Base-by-base conservation (phyloP, 2,888 invertebrate species). In the Drosophila leonis region DNA sequence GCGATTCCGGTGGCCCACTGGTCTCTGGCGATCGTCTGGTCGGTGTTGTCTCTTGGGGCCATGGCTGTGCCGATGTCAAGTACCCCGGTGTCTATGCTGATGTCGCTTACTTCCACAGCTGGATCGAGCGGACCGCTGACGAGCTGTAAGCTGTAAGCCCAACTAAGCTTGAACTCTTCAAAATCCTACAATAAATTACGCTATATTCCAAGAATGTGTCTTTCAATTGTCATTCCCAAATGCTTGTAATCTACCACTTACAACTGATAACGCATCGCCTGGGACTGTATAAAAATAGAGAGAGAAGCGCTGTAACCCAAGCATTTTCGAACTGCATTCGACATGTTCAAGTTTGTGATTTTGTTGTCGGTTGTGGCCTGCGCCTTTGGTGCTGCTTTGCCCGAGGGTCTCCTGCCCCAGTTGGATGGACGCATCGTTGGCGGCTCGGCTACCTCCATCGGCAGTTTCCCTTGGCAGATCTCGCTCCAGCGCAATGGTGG, bases 341-440 rank as follows among this genome's bases (percentile, higher is more conserved):
- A 78, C 27, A 90, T 90, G 90, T 80, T 90, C 46, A 90, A 86
- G 77, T 70, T 88, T 44, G 80, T 82, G 64, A 85, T 87, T 48
- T 74, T 90, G 51, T 75, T 82, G 63, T 78, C 83, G 7, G 65
- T 73, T 2, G 64, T 75, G n/a, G 76, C 77, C 61, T 82, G 78
- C 67, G 84, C 79, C 39, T 70, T 85, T 18, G 90, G 83, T 7
- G 87, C 82, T 48, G 65, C 78, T 10, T 4, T 88, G 0, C 87
- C 83, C 5, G 83, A 79, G 60, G 88, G 89, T 29, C 67, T 89
- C 41, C 64, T 84, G 49, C 87, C 88, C 44, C 83, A 83, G 56
- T 48, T 83, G 55, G 89, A 90, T 77, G 91, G 91, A 10, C 89
- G 92, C 33, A 91, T 92, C 46, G 85, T 91, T 63, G 92, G 92